Base-by-base conservation (phyloP, 2,113 vertebrate genomes). In the Chauna torquata region DNA sequence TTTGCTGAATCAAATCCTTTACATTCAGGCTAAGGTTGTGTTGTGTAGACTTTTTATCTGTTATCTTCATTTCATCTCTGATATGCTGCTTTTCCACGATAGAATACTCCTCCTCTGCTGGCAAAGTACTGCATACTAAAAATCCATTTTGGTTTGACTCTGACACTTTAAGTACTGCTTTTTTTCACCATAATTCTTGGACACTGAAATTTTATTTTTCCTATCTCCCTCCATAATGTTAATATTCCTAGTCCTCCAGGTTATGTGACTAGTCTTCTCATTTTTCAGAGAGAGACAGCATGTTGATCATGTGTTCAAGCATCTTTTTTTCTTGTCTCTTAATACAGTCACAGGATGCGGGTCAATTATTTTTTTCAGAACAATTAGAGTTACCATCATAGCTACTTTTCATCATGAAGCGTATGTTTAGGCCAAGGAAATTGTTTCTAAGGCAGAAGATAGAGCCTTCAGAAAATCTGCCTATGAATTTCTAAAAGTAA, bases 151-250 rank as follows among this genome's bases (percentile, higher is more conserved):
- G 38, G 9, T 65, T 91, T 86, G 14, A 49, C 25, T 69, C 23
- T 86, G 52, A 54, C 34, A 40, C 11, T 64, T 78, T 18, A 83
- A 28, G 22, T 57, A 20, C 18, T 38, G 24, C 36, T 75, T 90
- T 88, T 62, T 30, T 77, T 88, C 76, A 24, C 44, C 20, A 34
- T 40, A 6, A 19, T 52, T 77, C 76, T 65, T 30, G 57, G n/a
- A 61, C 8, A 15, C 38, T 84, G 50, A 34, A 59, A 16, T 49
- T 81, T 68, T 32, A 4, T 52, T 79, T 72, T 86, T 77, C 18
- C 5, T 4, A 1, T 47, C 12, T 88, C 32, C 9, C 6, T 80
- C 32, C 0, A 0, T 42, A 64, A 47, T 10, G 1, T 64, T 75
- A 70, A 57, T 61, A 24, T 14, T 76, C 12, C 6, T 44, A 32